A percentile compares a stretch with the other conserved stretches of the same genome.
These are phyloP conservation scores for Petrolisthes manimaculis DNA, from an alignment of 2,888 invertebrate genomes.

Conservation along the genomic window DNA sequence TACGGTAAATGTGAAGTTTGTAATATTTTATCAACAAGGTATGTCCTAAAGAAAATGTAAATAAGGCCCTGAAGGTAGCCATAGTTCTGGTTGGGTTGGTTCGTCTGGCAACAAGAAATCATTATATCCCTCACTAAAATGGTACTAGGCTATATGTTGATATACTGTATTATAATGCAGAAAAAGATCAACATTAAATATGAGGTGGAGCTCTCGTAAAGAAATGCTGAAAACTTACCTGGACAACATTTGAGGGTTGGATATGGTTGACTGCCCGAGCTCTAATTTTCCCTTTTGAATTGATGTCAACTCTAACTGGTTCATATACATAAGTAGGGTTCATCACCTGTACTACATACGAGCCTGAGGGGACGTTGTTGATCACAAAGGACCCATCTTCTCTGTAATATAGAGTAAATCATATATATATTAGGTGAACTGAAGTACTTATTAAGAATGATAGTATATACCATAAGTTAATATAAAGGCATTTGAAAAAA, in stretches of 20 bases:
- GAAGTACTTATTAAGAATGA: no score
- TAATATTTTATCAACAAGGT: no score
- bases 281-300: conserved; percentile 95
- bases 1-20: no score
- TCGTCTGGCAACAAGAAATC: no score
- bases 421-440: no score
- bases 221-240: conserved; percentile 70
- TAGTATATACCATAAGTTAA: no score
- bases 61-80: no score
- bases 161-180: background rate
- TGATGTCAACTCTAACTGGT: conserved; percentile 95
- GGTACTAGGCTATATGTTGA: background rate
- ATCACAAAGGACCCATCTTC: conserved; percentile 89
- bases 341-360: conserved; percentile 92
- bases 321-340: conserved; percentile 94
- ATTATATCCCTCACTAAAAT: background rate
- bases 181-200: background rate
- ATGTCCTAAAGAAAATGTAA: no score
- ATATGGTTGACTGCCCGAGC: conserved; percentile 94
- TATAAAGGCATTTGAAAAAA: no score
- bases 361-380: conserved; percentile 89
- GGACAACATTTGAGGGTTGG: conserved; percentile 89
- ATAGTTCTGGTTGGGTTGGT: no score
- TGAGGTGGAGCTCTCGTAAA: background rate
- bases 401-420: conserved; percentile 9